Conservation (phyloP, 2,888 invertebrate species). For the Coecobrya sp. region DNA sequence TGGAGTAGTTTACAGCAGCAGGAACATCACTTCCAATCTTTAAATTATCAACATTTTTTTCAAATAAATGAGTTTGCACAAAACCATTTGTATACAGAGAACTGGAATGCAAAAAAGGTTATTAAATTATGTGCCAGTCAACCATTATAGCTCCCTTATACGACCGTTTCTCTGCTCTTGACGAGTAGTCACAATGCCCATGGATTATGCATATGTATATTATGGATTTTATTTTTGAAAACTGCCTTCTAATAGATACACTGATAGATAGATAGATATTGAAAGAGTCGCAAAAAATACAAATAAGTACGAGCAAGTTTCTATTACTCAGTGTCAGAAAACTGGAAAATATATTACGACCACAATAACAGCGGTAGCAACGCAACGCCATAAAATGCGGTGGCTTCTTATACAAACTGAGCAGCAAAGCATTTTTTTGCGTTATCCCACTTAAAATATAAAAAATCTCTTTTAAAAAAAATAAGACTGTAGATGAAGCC, state of each 20-base stretch:
- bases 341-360: conserved; percentile 63
- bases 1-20: background rate
- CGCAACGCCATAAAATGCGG: conserved; percentile 58
- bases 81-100: conserved; percentile 47
- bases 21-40: background rate
- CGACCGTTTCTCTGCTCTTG: conserved; percentile 19
- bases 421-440: background rate
- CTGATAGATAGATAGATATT: background rate
- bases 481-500: conserved; percentile 1
- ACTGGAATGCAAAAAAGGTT: conserved; percentile 66
- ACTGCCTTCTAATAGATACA: background rate
- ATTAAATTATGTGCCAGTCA: conserved; percentile 69
- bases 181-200: background rate
- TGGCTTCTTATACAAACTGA: conserved; percentile 17
- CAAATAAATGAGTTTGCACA: conserved; percentile 12
- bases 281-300: conserved; percentile 48
- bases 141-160: conserved; percentile 57
- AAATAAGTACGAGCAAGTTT: conserved; percentile 64
- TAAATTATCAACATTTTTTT: conserved; percentile 12
- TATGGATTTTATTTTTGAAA: conserved; percentile 11
- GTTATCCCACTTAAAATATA: background rate
- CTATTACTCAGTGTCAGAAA: conserved; percentile 72
- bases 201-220: conserved; percentile 27
- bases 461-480: background rate
- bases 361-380: conserved; percentile 11